Conservation (phyloP, 1,140 invertebrate species). For the Apis dorsata region DNA sequence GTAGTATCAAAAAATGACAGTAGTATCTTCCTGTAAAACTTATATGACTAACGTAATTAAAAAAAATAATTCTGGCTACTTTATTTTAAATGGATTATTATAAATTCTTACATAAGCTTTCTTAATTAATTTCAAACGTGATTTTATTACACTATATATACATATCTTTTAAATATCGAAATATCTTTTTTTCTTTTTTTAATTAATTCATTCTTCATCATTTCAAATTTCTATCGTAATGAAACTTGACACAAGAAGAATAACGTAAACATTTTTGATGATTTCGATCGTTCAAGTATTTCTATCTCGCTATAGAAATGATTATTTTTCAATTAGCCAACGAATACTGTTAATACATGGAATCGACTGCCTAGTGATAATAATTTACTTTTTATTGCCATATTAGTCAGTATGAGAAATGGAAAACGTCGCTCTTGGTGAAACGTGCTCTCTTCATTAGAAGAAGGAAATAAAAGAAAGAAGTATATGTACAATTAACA, state of each 20-base stretch:
- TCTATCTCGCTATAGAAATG: neutral
- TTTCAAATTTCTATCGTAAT: neutral
- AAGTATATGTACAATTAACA: neutral
- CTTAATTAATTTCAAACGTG: too few species aligned
- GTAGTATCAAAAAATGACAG: constrained; percentile 15
- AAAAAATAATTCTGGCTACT: neutral
- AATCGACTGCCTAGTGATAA: neutral
- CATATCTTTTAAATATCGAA: neutral
- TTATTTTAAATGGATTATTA: too few species aligned
- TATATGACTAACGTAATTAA: neutral
- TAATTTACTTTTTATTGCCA: constrained; percentile 2
- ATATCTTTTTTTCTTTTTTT: too few species aligned
- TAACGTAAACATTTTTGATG: neutral
- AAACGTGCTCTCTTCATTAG: neutral
- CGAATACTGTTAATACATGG: neutral
- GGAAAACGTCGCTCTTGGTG: constrained; percentile 6
- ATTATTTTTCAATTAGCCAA: neutral
- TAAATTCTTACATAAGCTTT: neutral
- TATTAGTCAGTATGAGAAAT: neutral
- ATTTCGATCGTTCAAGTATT: too few species aligned
- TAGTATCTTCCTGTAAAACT: neutral
- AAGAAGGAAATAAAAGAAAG: constrained; percentile 4
- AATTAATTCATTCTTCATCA: neutral
- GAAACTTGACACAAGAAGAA: constrained; percentile 8
- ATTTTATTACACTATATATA: too few species aligned